Base-by-base conservation (phyloP, 2,888 invertebrate species). In the Ferdinandea cuprea region DNA sequence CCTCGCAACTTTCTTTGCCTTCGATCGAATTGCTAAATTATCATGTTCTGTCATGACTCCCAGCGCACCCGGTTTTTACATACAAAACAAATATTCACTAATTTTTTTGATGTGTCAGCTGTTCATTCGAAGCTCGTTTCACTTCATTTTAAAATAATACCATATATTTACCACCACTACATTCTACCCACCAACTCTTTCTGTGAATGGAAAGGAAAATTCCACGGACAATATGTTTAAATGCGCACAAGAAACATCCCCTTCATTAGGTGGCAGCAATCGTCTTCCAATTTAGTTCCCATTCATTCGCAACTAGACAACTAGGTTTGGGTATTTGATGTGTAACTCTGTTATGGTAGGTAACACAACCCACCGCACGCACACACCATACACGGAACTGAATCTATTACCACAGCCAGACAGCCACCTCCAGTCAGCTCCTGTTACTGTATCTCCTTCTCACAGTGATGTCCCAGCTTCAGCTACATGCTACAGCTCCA, bases 261-360 rank as follows among this genome's bases (percentile, higher is more conserved):
- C 73, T 50, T 58, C 61, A 72, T 59, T 65, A 71, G 59, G 65
- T 21, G 37, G 48, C 37, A 59, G 52, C 54, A 76, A 71, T 81
- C 71, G 66, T 83, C 81, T 77, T 77, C 35, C 76, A 83, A 66
- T 72, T 83, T 72, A 72, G 72, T 66, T 77, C 21, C 48, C 72
- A 83, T 83, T 81, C 77, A 83, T 77, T 66, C 52, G 52, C 15
- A 56, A 52, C 37, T 35, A 42, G 37, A 9, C 42, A 59, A 13
- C 19, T 13, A 25, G 15, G 37, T 61, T 61, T 48, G 50, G 17
- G 44, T 59, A 35, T 32, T 44, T 35, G 50, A 44, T 65, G 52
- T 58, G 32, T 63, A 35, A 48, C 44, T 68, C 15, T 37, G 66
- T 61, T 66, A 72, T 66, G 46, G n/a, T 71, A 52, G 3, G 13